phyloP scores from a whole-genome alignment of 2,797 vertebrate genomes.

The Silurus lanzhouensis region DNA sequence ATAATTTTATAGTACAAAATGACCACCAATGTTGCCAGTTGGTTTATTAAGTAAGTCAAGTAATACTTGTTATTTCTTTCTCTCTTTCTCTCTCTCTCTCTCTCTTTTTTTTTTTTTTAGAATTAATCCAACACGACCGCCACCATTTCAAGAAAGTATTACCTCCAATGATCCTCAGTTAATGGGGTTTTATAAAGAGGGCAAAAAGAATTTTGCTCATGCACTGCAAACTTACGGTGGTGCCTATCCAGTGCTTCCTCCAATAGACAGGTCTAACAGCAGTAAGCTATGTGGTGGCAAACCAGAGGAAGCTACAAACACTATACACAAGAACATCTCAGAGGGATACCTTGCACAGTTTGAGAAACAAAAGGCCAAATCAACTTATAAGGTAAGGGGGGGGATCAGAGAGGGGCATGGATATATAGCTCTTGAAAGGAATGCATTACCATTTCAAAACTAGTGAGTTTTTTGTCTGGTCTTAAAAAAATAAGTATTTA shows the following conservation, averaged over 20 bases:
- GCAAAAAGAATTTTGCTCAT: conserved; percentile 47
- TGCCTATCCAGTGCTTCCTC: conserved; percentile 69
- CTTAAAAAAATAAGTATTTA: not conserved
- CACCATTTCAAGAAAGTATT: conserved; percentile 7
- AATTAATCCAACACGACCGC: not conserved
- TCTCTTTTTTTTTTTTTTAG: conserved; percentile 29
- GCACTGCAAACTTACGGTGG: conserved; percentile 44
- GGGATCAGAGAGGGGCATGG: not conserved
- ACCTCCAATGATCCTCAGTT: not conserved
- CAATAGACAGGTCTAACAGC: conserved; percentile 61
- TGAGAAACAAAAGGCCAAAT: conserved; percentile 70
- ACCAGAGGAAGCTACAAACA: conserved; percentile 36
- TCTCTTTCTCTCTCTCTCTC: not conserved
- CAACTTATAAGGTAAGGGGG: conserved; percentile 72
- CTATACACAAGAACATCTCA: conserved; percentile 68
- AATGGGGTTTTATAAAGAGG: conserved; percentile 38
- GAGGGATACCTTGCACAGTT: conserved; percentile 75
- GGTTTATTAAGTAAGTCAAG: not conserved
- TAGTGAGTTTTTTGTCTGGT: not conserved
- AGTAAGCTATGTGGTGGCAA: conserved; percentile 49
- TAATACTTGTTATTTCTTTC: not conserved
- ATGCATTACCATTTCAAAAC: not conserved
- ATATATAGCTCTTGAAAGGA: not conserved
- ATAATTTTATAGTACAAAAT: not conserved
- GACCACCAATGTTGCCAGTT: not conserved